These are phyloP conservation scores for Ganaspis sp. DNA, from an alignment of 1,140 invertebrate genomes.

Conservation along the genomic window DNA sequence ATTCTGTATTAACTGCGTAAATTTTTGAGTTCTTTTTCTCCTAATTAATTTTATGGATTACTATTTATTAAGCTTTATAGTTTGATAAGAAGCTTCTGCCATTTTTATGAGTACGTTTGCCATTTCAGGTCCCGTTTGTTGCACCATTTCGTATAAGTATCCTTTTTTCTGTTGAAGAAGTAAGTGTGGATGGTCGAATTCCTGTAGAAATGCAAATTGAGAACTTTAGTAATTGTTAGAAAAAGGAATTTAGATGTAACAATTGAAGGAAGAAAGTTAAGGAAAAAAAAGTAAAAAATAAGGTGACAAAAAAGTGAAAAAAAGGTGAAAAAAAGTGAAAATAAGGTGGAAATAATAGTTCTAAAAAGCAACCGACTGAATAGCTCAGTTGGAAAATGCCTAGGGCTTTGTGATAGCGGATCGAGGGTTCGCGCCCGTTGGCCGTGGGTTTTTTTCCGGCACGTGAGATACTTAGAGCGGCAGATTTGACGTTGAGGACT, in stretches of 20 bases:
- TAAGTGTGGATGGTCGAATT: constrained; percentile 79
- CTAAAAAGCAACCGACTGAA: too few relatives aligned
- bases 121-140: constrained; percentile 74
- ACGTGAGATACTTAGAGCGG: too few relatives aligned
- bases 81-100: constrained; percentile 58
- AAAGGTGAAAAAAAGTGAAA: background rate
- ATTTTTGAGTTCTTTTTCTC: too few relatives aligned
- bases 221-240: background rate
- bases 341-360: background rate
- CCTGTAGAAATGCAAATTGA: constrained; percentile 49
- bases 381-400: too few relatives aligned
- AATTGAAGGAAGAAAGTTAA: background rate
- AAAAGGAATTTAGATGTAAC: background rate
- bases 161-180: constrained; percentile 75
- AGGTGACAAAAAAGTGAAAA: too few relatives aligned
- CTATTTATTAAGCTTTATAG: background rate
- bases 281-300: too few relatives aligned
- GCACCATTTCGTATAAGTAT: constrained; percentile 71
- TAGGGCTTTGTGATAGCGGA: too few relatives aligned
- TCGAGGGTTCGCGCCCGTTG: too few relatives aligned
- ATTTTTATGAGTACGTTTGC: constrained; percentile 68
- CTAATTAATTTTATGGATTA: constrained; percentile 30
- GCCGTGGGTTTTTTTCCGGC: too few relatives aligned
- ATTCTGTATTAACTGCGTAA: background rate
- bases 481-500: too few relatives aligned